Conservation (phyloP, 2,888 invertebrate species). For the Dryocosmus kuriphilus region DNA sequence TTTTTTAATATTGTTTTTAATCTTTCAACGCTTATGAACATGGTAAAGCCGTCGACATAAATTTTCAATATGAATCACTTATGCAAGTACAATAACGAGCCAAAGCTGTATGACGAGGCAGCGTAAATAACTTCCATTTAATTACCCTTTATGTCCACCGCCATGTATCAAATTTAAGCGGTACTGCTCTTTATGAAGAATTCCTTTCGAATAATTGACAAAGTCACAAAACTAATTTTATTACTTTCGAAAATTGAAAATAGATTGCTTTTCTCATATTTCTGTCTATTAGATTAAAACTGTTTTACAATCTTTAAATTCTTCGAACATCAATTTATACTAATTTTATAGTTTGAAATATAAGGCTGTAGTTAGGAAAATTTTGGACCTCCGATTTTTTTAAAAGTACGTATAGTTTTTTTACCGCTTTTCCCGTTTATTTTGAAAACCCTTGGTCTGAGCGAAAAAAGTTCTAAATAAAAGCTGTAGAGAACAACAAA, state of each 20-base stretch:
- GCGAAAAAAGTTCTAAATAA: too few species aligned
- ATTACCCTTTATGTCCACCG: constrained; percentile 38
- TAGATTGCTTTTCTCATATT: neutral
- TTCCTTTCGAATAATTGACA: constrained; percentile 20
- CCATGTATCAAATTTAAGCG: constrained; percentile 30
- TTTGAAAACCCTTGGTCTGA: too few species aligned
- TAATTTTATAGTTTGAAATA: neutral
- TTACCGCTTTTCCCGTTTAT: too few species aligned
- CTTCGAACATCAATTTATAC: neutral
- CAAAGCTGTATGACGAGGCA: neutral
- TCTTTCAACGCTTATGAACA: neutral
- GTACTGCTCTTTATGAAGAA: constrained; percentile 24
- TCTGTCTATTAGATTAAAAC: neutral
- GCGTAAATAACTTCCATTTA: constrained; percentile 29
- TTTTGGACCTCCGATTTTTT: too few species aligned
- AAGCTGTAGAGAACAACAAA: too few species aligned
- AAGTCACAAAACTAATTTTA: constrained; percentile 11
- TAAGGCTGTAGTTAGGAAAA: too few species aligned
- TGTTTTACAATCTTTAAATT: neutral
- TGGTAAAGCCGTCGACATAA: neutral
- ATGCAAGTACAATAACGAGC: constrained; percentile 11
- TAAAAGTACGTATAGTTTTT: too few species aligned
- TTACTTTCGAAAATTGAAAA: neutral
- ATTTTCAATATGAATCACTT: constrained; percentile 32
- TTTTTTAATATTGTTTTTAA: neutral